These are phyloP conservation scores for Oreotrochilus melanogaster DNA, from an alignment of 2,113 vertebrate genomes.

Conservation along the genomic window DNA sequence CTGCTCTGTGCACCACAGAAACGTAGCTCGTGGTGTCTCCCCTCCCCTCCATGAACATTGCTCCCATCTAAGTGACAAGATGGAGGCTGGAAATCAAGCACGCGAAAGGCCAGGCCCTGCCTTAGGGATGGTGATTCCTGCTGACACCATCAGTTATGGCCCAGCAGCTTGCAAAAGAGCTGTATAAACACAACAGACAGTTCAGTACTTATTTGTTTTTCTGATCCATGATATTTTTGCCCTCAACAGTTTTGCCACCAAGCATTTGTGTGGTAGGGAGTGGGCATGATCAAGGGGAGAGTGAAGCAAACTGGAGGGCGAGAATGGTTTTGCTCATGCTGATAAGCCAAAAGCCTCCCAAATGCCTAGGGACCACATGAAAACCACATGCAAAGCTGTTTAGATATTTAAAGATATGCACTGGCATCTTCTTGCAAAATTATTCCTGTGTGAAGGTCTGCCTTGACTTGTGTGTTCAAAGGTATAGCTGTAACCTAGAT, in stretches of 20 bases:
- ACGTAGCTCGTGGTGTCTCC: not conserved
- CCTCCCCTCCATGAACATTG: not conserved
- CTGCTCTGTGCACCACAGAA: not conserved
- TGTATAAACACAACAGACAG: not conserved
- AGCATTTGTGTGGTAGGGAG: not conserved
- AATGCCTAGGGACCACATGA: not conserved
- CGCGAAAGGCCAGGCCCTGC: not conserved
- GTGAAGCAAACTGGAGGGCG: not conserved
- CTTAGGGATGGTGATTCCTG: not conserved
- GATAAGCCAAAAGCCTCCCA: not conserved
- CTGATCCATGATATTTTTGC: rapidly evolving
- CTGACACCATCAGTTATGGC: not conserved
- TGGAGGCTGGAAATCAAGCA: not conserved
- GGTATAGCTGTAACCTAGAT: too few relatives aligned
- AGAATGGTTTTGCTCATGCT: not conserved
- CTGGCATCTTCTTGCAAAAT: not conserved
- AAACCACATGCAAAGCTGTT: not conserved
- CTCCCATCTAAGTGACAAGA: not conserved
- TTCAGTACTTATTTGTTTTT: not conserved
- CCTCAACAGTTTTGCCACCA: not conserved
- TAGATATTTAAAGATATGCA: not conserved
- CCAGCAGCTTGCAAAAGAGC: not conserved
- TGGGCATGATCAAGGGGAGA: rapidly evolving
- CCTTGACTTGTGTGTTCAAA: not conserved
- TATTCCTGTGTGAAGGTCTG: not conserved